Percentiles rank a stretch among this genome's conserved stretches.
Conservation (phyloP, 2,797 vertebrate genomes). For the Acomys russatus region DNA sequence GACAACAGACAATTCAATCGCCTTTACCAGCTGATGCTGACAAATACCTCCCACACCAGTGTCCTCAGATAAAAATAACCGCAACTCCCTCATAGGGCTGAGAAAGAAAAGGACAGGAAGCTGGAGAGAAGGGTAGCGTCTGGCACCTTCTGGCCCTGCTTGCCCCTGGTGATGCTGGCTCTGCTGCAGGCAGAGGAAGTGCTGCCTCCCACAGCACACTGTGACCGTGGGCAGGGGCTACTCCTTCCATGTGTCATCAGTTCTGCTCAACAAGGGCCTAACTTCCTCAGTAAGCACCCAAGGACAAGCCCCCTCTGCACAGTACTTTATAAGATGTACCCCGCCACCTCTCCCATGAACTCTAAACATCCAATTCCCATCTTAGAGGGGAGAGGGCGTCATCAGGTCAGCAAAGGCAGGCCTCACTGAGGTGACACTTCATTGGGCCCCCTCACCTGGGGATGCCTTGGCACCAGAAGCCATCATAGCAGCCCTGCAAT, state of each 20-base stretch:
- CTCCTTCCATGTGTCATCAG: background rate
- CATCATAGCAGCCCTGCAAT: background rate
- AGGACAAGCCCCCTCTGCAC: background rate
- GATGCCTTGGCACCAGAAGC: background rate
- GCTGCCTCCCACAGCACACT: background rate
- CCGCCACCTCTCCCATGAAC: background rate
- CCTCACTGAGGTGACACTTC: background rate
- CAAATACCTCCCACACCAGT: conserved; percentile 68
- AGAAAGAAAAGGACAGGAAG: conserved; percentile 71
- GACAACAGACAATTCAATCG: conserved; percentile 80
- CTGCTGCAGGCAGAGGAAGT: conserved; percentile 52
- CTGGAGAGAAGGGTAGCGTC: conserved; percentile 61
- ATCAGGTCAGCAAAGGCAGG: background rate
- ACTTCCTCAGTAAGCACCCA: background rate
- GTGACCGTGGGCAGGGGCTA: background rate
- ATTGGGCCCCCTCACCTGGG: background rate
- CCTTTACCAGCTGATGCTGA: conserved; percentile 82
- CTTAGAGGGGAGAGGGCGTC: background rate
- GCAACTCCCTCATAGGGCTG: conserved; percentile 81
- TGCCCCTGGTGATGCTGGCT: conserved; percentile 2
- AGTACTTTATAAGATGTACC: background rate
- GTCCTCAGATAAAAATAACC: conserved; percentile 84
- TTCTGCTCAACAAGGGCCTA: background rate
- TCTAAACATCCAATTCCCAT: background rate
- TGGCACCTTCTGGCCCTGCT: conserved; percentile 61